These are phyloP conservation scores for Artibeus jamaicensis DNA, from an alignment of 2,797 vertebrate genomes.

Conservation along the genomic window DNA sequence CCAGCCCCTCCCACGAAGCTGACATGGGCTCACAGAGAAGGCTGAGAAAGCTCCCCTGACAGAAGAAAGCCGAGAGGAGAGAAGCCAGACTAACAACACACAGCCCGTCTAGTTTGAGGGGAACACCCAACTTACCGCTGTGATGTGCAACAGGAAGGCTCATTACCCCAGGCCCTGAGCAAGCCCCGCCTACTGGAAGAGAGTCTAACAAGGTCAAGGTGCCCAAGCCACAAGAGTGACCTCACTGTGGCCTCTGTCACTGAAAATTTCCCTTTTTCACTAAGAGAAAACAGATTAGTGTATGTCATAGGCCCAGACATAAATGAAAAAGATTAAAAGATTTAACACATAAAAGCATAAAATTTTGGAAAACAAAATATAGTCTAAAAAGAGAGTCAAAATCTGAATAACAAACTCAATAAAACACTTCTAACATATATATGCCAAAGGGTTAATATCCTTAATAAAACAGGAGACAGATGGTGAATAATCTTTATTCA, in stretches of 20 bases:
- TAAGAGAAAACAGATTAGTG: neutral
- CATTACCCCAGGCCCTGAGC: neutral
- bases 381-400: slow-evolving; percentile 1
- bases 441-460: slow-evolving; percentile 19
- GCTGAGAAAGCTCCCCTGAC: neutral
- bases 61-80: neutral
- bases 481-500: slow-evolving; percentile 51
- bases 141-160: neutral
- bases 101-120: neutral
- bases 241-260: neutral
- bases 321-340: neutral
- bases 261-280: neutral
- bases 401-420: neutral
- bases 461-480: slow-evolving; percentile 36
- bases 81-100: neutral
- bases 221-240: neutral
- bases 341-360: neutral
- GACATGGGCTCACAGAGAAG: neutral
- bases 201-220: neutral
- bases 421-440: neutral
- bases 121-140: neutral
- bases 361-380: neutral
- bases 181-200: neutral
- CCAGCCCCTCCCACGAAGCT: neutral
- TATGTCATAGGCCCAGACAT: neutral